Base-by-base conservation (phyloP, 2,113 vertebrate genomes). In the Pitta sordida region DNA sequence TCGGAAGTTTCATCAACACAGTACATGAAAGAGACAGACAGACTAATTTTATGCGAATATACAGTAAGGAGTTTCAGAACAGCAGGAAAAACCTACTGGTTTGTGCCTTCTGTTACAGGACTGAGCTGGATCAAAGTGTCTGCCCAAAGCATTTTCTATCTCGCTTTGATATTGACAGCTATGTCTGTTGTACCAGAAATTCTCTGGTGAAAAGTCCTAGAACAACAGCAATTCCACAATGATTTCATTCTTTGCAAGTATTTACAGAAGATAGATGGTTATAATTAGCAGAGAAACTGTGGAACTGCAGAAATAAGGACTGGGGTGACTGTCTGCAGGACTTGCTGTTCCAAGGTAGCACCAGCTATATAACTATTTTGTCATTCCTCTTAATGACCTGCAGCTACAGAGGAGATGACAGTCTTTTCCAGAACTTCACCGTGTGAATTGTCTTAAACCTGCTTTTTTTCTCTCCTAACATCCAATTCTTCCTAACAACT, bases 41-140 rank as follows among this genome's bases (percentile, higher is more conserved):
- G 62, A 30, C 36, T 65, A 73, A 91, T 94, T 85, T 95, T 55
- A 76, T 87, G 69, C 81, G 95, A 95, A 94, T 87, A 88, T 23
- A 85, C 48, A 70, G 43, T 0, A 0, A 88, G 78, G 48, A 75
- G 70, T 78, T 96, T 91, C 83, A 79, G 77, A 95, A 65, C 49
- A 65, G 67, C 68, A 90, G 74, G 52, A 86, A 91, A 95, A 90
- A 52, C 21, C 67, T 48, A 52, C 34, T 10, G 1, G 26, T 82
- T 94, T 94, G 63, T 94, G 86, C 73, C 17, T 36, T 86, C 89
- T 93, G 71, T 43, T 52, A 71, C 37, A 29, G 46, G 73, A 39
- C 59, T 30, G 74, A 70, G 70, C 83, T 62, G 41, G 62, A 75
- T 82, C 81, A 88, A 70, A 78, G 48, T 13, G 13, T 55, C 52